phyloP scores from a whole-genome alignment of 2,797 vertebrate species.

The Intellagama lesueurii region DNA sequence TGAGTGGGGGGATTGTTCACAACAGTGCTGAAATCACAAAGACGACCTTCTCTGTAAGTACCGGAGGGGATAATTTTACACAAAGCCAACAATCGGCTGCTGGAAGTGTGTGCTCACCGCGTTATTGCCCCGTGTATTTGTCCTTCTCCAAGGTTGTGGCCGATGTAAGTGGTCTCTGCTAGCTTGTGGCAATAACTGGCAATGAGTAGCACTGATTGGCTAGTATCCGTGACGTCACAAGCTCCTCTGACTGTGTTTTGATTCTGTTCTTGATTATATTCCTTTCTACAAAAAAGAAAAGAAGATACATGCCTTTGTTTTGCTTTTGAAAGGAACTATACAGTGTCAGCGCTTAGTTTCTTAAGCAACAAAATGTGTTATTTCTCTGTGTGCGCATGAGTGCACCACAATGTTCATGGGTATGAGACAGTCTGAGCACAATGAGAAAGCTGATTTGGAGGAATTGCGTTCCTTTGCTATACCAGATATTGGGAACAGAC shows the following conservation, averaged over 20 bases:
- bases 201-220: neutral
- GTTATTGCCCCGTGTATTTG: neutral
- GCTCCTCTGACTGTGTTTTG: neutral
- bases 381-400: neutral
- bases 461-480: too few species aligned
- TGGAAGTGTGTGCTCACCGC: too few species aligned
- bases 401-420: neutral
- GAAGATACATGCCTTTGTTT: too few species aligned
- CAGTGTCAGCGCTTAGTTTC: neutral
- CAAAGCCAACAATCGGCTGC: too few species aligned
- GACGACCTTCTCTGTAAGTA: conserved; percentile 93
- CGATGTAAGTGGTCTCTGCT: neutral
- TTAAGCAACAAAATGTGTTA: neutral
- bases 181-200: neutral
- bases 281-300: too few species aligned
- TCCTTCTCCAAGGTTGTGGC: neutral
- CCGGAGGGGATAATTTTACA: accelerated
- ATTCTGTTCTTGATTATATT: neutral
- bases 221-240: neutral
- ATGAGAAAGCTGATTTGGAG: too few species aligned
- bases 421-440: too few species aligned
- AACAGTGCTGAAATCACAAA: conserved; percentile 91
- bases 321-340: too few species aligned
- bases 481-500: too few species aligned
- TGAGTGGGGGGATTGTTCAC: conserved; percentile 91